Conservation (phyloP, 2,113 vertebrate species). For the Pungitius pungitius region DNA sequence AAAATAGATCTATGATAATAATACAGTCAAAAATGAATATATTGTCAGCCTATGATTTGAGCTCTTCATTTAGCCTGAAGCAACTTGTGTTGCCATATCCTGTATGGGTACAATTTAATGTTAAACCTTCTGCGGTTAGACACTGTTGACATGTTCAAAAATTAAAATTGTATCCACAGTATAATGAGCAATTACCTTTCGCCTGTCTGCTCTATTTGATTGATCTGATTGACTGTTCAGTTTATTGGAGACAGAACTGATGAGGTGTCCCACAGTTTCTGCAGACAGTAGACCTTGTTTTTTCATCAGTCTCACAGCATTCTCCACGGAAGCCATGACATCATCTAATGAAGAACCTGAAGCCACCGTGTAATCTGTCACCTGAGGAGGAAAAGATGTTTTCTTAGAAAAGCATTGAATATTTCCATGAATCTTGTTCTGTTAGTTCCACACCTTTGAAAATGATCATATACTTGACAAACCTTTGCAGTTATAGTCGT, state of each 20-base stretch:
- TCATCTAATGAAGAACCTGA: conserved; percentile 41
- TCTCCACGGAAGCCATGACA: conserved; percentile 72
- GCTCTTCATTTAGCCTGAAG: no score
- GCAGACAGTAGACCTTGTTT: conserved; percentile 58
- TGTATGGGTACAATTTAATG: no score
- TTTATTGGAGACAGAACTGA: conserved; percentile 78
- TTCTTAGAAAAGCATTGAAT: neutral
- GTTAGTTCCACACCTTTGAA: neutral
- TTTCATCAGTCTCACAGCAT: conserved; percentile 68
- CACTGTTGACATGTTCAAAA: neutral
- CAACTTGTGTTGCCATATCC: no score
- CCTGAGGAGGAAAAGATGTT: conserved; percentile 69
- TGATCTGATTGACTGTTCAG: conserved; percentile 72
- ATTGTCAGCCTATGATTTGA: no score
- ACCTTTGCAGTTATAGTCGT: conserved; percentile 66
- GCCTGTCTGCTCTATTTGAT: conserved; percentile 32
- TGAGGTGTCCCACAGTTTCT: conserved; percentile 78
- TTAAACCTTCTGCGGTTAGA: no score
- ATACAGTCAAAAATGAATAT: no score
- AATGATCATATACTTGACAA: conserved; percentile 16
- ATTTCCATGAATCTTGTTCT: neutral
- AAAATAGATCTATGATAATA: no score
- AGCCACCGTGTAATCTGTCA: conserved; percentile 50
- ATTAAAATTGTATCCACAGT: neutral
- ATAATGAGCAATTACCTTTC: conserved; percentile 72